Base-by-base conservation (phyloP, 2,797 vertebrate species). In the Gouania willdenowi region DNA sequence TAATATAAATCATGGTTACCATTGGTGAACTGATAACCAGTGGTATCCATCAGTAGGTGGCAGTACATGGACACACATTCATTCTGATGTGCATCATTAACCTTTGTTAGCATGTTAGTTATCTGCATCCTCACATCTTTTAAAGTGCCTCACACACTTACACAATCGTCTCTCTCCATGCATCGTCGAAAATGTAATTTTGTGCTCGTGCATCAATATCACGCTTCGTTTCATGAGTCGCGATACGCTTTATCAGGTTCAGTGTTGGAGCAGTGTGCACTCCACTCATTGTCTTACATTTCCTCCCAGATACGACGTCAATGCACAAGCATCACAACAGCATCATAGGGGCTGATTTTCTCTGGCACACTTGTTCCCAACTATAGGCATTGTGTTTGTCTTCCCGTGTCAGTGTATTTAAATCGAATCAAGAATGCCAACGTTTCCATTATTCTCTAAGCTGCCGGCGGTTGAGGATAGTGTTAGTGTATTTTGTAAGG, bases 381-480 rank as follows among this genome's bases (percentile, higher is more conserved):
- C 10, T 42, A 23, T 22, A 23, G 22, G 16, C 5, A 21, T 29
- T 37, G 59, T 59, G 63, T 65, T 55, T 54, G 20, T 49, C n/a
- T 19, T 47, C 57, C 36, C 22, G 38, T 45, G 62, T 67, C 39
- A 37, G 68, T 65, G 46, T 63, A 62, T 77, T 75, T 72, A 69
- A 62, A 14, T 70, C 37, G 51, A 14, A 5, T 10, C 27, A 16
- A 40, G 43, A 52, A 51, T 9, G 4, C 37, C 22, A 36, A 12
- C 2, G 29, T 33, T 9, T 42, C 33, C 48, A 13, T 50, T 47
- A 29, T 58, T 39, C 14, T 26, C 20, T 32, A 26, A 31, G 30
- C 39, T 31, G 18, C 26, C 34, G 25, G 33, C n/a, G n/a, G n/a
- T n/a, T n/a, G n/a, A n/a, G n/a, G n/a, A n/a, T n/a, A n/a, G n/a